Evolutionary conservation across 92 coral and sea anemone species (phyloP).

Genomic region (Palythoa grandiflora): DNA sequence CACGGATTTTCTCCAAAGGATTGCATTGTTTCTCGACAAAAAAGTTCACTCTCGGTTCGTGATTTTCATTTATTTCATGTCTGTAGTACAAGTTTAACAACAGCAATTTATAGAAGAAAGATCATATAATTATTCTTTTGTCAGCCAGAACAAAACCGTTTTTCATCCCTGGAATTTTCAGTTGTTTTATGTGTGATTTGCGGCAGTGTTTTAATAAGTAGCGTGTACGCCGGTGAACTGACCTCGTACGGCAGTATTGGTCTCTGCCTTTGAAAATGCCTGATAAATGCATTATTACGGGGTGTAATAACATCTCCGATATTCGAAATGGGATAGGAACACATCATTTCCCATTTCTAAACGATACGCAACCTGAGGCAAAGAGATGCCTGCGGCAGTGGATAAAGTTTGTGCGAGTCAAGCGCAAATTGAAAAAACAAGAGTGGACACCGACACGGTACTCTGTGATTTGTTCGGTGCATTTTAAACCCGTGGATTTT

Average conservation of each 20-base stretch:
- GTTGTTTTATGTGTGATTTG: conserved; percentile 19
- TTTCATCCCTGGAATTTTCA: conserved; percentile 32
- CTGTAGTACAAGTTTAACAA: no score
- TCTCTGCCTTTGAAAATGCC: no score
- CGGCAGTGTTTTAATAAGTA: conserved; percentile 17
- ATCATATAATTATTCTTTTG: no score
- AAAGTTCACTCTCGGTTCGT: no score
- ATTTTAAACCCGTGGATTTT: conserved; percentile 31
- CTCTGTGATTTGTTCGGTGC: conserved; percentile 37
- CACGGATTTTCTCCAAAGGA: no score
- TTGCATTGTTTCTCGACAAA: no score
- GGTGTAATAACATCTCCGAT: conserved; percentile 6
- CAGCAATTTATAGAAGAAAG: no score
- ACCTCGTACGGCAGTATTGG: neutral
- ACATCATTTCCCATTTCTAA: conserved; percentile 34
- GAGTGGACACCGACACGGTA: conserved; percentile 15
- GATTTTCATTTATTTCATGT: no score
- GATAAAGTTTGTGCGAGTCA: conserved; percentile 44
- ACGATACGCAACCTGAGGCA: conserved; percentile 27
- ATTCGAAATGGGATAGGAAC: conserved; percentile 18
- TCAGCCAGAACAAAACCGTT: no score
- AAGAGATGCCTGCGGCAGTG: conserved; percentile 27
- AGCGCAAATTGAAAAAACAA: conserved; percentile 30
- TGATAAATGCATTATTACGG: conserved; percentile 12
- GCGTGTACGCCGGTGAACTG: neutral